Evolutionary conservation across 2,888 invertebrate genomes (phyloP).

Genomic region (Rhimphoctona megacephalus): DNA sequence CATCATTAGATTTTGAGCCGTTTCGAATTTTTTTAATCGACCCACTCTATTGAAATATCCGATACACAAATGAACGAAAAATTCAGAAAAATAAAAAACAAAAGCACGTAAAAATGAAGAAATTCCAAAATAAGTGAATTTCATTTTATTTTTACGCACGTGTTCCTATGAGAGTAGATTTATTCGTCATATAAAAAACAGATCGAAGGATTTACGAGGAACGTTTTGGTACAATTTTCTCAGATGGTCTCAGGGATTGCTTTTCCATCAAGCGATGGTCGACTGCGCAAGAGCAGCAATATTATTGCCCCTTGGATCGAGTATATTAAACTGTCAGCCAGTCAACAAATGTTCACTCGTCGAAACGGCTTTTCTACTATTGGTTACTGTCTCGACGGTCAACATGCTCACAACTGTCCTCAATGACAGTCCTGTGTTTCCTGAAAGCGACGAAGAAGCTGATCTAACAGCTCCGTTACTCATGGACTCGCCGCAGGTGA

Average conservation of each 20-base stretch:
- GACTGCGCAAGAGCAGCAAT: conserved; percentile 94
- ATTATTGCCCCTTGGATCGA: conserved; percentile 91
- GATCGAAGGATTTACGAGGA: not conserved
- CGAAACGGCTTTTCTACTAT: conserved; percentile 94
- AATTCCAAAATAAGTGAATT: not conserved
- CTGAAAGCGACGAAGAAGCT: conserved; percentile 91
- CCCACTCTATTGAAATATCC: no score
- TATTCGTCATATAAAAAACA: not conserved
- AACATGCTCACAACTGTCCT: conserved; percentile 95
- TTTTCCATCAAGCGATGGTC: conserved; percentile 94
- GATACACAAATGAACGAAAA: no score
- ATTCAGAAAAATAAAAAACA: no score
- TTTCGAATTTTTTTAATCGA: no score
- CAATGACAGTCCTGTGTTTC: conserved; percentile 94
- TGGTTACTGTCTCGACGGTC: conserved; percentile 96
- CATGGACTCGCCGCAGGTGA: conserved; percentile 92
- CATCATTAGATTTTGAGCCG: no score
- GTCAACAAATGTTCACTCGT: conserved; percentile 94
- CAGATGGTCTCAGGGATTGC: conserved; percentile 94
- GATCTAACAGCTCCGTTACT: conserved; percentile 90
- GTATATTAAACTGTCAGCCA: conserved; percentile 93
- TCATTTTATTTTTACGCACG: no score
- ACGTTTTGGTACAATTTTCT: conserved; percentile 69
- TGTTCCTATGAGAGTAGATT: not conserved
- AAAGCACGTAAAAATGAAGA: no score